Evolutionary conservation across 1,140 invertebrate genomes (phyloP), one percentile per base, ranked within the genome.

Genomic region (Ceratosolen fusciceps): DNA sequence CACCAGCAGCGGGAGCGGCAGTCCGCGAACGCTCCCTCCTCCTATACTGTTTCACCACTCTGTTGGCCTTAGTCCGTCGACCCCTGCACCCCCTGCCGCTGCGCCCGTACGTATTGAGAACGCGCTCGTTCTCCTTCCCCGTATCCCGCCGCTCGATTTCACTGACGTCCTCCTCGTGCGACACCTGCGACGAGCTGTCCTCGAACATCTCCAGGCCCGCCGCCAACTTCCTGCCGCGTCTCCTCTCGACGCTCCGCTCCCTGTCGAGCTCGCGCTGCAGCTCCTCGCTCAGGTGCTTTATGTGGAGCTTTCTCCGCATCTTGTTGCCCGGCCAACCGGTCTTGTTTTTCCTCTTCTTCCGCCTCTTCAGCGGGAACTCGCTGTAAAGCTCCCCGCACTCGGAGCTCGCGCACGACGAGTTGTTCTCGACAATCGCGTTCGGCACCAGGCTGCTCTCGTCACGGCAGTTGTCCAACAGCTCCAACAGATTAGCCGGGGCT

Each of bases 301-400:
- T 70, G 10, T 85, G 84, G 8, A 88, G 67, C 78, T 88, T 89
- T 56, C 85, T 88, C n/a, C 85, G 82, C 80, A 89, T 84, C 71
- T 91, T 91, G 58, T 90, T 91, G n/a, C 92, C 92, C 0, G 93
- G 93, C 93, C 93, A 93, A 14, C 93, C 93, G 0, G 93, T 93
- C 39, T 92, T 90, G 84, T 93, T 93, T 84, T 90, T 90, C 65
- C 89, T 84, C 31, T 87, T 85, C 71, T 90, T 90, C 5, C 89
- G 83, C 26, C 86, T 84, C 24, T 86, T 89, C 31, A 87, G 68
- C 1, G 89, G 89, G 9, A 82, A 87, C 47, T 91, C 88, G 5
- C 39, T 16, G 39, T 77, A 83, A 0, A 74, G 19, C 16, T 90
- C 90, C 2, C 89, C 89, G n/a, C 88, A 90, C 34, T 90, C 90